Conservation (phyloP, 2,113 vertebrate genomes). For the Lycaon pictus region DNA sequence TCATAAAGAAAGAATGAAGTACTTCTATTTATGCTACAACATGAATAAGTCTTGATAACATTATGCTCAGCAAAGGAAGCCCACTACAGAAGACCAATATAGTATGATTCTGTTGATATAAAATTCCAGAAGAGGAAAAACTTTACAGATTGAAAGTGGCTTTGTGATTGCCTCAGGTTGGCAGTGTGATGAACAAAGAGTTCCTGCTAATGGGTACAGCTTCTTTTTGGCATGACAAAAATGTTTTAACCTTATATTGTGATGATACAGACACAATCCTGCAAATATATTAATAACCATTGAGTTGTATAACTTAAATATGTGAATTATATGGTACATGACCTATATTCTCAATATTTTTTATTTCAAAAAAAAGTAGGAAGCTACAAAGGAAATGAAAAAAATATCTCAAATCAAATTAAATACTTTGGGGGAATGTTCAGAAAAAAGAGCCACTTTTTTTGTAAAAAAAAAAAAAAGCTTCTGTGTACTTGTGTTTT, state of each 20-base stretch:
- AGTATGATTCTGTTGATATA: neutral
- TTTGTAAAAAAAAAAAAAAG: neutral
- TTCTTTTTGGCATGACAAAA: neutral
- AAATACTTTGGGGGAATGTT: neutral
- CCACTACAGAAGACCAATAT: neutral
- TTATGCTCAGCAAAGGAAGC: neutral
- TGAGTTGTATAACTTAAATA: neutral
- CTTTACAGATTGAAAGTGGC: neutral
- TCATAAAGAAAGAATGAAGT: neutral
- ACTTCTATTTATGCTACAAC: neutral
- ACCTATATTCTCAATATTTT: neutral
- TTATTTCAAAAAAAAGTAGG: neutral
- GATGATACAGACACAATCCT: neutral
- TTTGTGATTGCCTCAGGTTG: neutral
- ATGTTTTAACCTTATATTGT: neutral
- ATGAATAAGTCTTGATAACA: neutral
- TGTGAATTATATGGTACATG: neutral
- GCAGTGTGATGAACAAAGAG: neutral
- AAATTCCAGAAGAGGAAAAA: neutral
- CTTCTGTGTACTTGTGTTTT: neutral
- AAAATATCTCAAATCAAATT: neutral
- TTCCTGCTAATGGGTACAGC: neutral
- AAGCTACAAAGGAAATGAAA: neutral
- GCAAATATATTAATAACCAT: neutral
- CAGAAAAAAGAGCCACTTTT: neutral